phyloP scores from a whole-genome alignment of 2,888 invertebrate genomes.

The Drosophila neutralis region DNA sequence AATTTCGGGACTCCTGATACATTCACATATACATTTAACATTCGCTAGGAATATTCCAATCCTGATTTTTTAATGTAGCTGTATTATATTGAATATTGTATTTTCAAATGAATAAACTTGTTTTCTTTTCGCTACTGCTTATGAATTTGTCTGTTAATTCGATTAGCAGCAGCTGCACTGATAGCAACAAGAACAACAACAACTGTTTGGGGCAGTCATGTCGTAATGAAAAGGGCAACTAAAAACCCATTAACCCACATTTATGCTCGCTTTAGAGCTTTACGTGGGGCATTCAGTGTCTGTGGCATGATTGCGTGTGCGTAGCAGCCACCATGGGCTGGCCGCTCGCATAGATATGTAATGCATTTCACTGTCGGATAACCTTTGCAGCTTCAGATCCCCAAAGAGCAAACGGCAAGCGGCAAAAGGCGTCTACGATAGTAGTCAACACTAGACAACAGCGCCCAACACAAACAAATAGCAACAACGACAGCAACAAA shows the following conservation, averaged over 20 bases:
- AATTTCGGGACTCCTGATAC: neutral
- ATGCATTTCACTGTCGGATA: constrained; percentile 70
- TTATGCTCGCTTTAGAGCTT: constrained; percentile 67
- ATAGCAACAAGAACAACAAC: constrained; percentile 16
- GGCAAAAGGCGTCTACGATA: constrained; percentile 49
- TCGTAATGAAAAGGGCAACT: constrained; percentile 70
- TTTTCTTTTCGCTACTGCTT: constrained; percentile 1
- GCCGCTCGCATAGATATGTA: constrained; percentile 62
- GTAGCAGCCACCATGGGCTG: constrained; percentile 43
- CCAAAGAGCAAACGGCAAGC: constrained; percentile 44
- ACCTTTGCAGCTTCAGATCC: constrained; percentile 60
- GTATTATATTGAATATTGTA: neutral
- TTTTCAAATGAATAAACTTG: neutral
- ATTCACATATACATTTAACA: neutral
- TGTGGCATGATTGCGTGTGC: constrained; percentile 20
- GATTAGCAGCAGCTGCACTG: constrained; percentile 48
- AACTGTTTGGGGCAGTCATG: constrained; percentile 44
- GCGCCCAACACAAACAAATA: constrained; percentile 20
- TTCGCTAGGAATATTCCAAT: neutral
- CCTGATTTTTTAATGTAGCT: neutral
- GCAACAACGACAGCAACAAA: constrained; percentile 23
- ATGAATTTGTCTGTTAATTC: constrained; percentile 38
- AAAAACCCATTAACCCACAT: constrained; percentile 82
- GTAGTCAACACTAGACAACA: constrained; percentile 60
- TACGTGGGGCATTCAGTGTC: constrained; percentile 52